Conservation (phyloP, 2,113 vertebrate species). For the Chroicocephalus ridibundus region DNA sequence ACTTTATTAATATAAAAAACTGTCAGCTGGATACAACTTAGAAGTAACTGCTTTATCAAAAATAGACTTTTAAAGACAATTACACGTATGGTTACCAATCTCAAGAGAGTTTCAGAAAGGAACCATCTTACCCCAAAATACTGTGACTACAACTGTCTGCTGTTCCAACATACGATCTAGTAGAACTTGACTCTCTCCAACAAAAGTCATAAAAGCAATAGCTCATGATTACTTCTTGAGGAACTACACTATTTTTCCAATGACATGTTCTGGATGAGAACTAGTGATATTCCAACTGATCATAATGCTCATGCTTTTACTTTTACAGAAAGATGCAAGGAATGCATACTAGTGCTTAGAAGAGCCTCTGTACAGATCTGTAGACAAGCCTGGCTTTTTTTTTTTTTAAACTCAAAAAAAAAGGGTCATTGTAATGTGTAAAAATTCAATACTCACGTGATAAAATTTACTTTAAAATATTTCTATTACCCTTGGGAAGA, state of each 20-base stretch:
- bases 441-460: background rate
- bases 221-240: background rate
- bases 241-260: background rate
- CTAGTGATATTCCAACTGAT: background rate
- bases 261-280: background rate
- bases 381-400: background rate
- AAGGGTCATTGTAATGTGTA: background rate
- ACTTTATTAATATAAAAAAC: background rate
- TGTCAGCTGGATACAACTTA: background rate
- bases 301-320: background rate
- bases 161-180: background rate
- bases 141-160: background rate
- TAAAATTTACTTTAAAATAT: background rate
- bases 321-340: background rate
- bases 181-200: background rate
- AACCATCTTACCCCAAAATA: background rate
- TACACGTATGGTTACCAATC: background rate
- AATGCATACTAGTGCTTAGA: background rate
- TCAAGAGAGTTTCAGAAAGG: slow-evolving; percentile 13
- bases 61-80: background rate
- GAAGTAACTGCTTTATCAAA: background rate
- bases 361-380: background rate
- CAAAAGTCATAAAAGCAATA: background rate
- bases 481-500: background rate
- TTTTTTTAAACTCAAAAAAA: background rate